Conservation (phyloP, 2,113 vertebrate genomes). For the Ictalurus punctatus region DNA sequence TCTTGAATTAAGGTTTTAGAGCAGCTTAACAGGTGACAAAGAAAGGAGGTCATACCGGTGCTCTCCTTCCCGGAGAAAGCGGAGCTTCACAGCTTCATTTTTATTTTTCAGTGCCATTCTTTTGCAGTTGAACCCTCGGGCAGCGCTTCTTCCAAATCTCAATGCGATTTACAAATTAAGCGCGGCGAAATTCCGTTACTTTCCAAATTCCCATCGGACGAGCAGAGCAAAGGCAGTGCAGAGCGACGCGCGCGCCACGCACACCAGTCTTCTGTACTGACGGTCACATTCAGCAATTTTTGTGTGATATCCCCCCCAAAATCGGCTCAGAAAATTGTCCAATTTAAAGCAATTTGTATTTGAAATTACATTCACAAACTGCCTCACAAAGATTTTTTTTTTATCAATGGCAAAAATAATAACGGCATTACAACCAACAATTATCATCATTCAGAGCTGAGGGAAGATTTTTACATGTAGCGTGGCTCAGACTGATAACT, state of each 20-base stretch:
- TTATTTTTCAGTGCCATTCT: constrained; percentile 55
- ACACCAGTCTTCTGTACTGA: constrained; percentile 63
- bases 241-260: constrained; percentile 65
- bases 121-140: constrained; percentile 51
- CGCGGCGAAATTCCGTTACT: constrained; percentile 65
- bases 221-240: constrained; percentile 64
- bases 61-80: constrained; percentile 23
- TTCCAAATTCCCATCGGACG: constrained; percentile 68
- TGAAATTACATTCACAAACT: constrained; percentile 76
- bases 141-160: constrained; percentile 60
- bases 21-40: constrained; percentile 40
- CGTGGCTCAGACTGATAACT: constrained; percentile 76
- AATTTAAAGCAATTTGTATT: constrained; percentile 79
- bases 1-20: constrained; percentile 12
- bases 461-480: constrained; percentile 75
- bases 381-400: constrained; percentile 74
- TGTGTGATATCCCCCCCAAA: constrained; percentile 75
- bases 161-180: constrained; percentile 74
- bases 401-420: constrained; percentile 79
- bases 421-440: constrained; percentile 80
- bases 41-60: constrained; percentile 47
- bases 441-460: constrained; percentile 79
- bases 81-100: constrained; percentile 43
- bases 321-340: constrained; percentile 73
- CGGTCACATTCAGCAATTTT: constrained; percentile 70